Conservation (phyloP, 2,797 vertebrate species). For the Chlorospingus flavigularis region DNA sequence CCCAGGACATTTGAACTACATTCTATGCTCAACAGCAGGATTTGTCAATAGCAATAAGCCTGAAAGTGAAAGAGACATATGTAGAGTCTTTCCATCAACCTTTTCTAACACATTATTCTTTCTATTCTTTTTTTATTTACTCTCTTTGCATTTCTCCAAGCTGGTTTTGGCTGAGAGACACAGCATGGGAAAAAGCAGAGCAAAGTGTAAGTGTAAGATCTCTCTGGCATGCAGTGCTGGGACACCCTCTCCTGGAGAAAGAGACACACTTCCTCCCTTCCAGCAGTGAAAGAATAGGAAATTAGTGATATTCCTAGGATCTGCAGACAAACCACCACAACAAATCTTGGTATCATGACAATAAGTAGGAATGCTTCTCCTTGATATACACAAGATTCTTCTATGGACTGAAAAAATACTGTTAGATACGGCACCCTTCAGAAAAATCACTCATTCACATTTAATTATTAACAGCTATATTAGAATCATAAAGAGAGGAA, state of each 20-base stretch:
- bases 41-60: neutral
- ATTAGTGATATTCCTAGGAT: neutral
- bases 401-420: neutral
- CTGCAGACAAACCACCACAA: neutral
- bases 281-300: neutral
- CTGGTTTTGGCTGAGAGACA: neutral
- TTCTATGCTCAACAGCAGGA: neutral
- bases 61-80: neutral
- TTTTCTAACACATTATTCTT: neutral
- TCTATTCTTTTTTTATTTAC: neutral
- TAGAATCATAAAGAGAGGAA: neutral
- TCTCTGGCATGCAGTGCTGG: neutral
- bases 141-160: neutral
- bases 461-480: neutral
- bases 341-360: neutral
- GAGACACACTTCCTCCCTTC: neutral
- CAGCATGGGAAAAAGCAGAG: neutral
- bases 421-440: neutral
- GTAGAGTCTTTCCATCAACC: neutral
- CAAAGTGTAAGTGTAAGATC: rapidly evolving
- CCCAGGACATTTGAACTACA: neutral
- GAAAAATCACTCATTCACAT: neutral
- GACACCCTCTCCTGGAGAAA: conserved; percentile 31
- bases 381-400: neutral
- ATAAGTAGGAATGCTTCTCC: neutral